Base-by-base conservation (phyloP, 2,888 invertebrate species). In the Anagyrus pseudococci region DNA sequence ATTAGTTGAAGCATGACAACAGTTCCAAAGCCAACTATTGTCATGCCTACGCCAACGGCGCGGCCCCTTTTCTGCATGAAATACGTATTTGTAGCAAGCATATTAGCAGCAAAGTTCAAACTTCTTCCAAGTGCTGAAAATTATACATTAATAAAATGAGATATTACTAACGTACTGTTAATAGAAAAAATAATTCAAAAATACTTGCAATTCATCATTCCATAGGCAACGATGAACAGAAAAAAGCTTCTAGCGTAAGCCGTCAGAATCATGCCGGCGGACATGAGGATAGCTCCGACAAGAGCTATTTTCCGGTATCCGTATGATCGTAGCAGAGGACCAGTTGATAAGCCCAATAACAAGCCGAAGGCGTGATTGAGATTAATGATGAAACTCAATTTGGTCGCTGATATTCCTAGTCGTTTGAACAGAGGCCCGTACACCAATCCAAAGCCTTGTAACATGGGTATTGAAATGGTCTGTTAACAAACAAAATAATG, bases 181-280 rank as follows among this genome's bases (percentile, higher is more conserved):
- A 58, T 53, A 3, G 43, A 22, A 23, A 46, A 22, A 15, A n/a
- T 3, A 8, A 50, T 19, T 29, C 46, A 48, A 29, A 43, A n/a
- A n/a, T 58, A 86, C 88, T 86, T 81, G 90, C 90, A 88, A 77
- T 88, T 85, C 70, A 89, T 84, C 74, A 90, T 81, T 77, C 90
- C 88, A 80, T 89, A 90, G 1, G 86, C 84, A 53, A 90, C 76
- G 60, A 90, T 77, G 71, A 89, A 87, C 44, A 85, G 79, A 71
- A 82, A 77, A 72, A 89, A 88, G 40, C 79, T 84, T 3, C 80
- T 81, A 0, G 87, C 84, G 58, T 83, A 83, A 4, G 88, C 79
- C 0, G 88, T 89, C 33, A 86, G 68, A 62, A 86, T 82, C n/a
- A 89, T 81, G 13, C 90, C 90, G 6, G 74, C 49, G 13, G 84